Base-by-base conservation (phyloP, 2,888 invertebrate species). In the Dicyrtoma fusca region DNA sequence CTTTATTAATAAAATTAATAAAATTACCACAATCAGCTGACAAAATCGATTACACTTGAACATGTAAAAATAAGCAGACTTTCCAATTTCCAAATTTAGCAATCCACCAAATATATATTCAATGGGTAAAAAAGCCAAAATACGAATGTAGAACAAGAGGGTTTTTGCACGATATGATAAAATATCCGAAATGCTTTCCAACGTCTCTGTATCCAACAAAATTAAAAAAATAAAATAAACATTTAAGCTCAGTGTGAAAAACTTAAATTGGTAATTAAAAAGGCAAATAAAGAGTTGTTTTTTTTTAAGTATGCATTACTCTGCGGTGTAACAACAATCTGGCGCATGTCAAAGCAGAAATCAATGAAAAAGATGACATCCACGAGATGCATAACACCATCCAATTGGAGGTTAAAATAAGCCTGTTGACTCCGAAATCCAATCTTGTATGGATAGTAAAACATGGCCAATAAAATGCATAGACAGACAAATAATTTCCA, bases 291-390 rank as follows among this genome's bases (percentile, higher is more conserved):
- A 17, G 51, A 51, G 3, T n/a, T 13, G 8, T 34, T 34, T 34
- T 34, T 34, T 34, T 34, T 34, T 34, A 34, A 34, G 62, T 47
- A 26, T 49, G 26, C 44, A 70, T 72, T 70, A 79, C 79, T 76
- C 68, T 76, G 76, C 5, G 80, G 78, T 1, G 75, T 76, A 14
- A 80, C 77, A 23, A 79, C 76, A n/a, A 75, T 61, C 65, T 77
- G 75, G 0, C 76, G 57, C 73, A 76, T 75, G 23, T 79, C 79
- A 21, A 77, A 68, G 17, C 74, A 17, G 25, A 51, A 77, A 45
- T 79, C 75, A 13, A 77, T 13, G 0, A 55, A 47, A 61, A 79
- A 79, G 8, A 80, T 47, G 0, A 78, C 3, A 49, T 80, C 80
- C 1, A 59, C 59, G 0, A 72, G 5, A 57, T 80, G 79, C 19